phyloP scores from a whole-genome alignment of 2,113 vertebrate genomes.

The Astur gentilis region DNA sequence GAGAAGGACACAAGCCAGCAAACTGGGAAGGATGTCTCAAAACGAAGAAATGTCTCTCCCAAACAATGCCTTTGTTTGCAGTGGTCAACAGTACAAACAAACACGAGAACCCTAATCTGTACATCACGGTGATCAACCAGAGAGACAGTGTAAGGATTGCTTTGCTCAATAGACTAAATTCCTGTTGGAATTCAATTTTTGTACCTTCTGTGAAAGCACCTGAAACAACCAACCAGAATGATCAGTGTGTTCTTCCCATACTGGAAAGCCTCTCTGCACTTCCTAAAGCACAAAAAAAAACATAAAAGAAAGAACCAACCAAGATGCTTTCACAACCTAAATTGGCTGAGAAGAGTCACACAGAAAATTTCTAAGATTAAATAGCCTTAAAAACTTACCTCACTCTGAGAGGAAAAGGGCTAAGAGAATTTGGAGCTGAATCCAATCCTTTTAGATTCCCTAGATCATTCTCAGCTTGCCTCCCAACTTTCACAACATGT shows the following conservation, averaged over 20 bases:
- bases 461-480: neutral
- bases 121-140: neutral
- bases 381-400: neutral
- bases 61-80: neutral
- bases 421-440: neutral
- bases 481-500: neutral
- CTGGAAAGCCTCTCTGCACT: neutral
- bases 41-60: neutral
- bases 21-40: neutral
- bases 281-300: neutral
- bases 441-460: neutral
- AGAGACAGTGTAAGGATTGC: neutral
- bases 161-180: neutral
- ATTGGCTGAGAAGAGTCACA: neutral
- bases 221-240: neutral
- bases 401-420: neutral
- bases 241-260: neutral
- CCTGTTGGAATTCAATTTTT: neutral
- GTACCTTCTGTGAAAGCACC: neutral
- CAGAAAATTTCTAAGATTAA: neutral
- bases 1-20: neutral
- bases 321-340: neutral
- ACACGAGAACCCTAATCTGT: neutral
- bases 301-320: neutral
- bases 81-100: neutral